Conservation (phyloP, 2,113 vertebrate genomes). For the Tauraco erythrolophus region DNA sequence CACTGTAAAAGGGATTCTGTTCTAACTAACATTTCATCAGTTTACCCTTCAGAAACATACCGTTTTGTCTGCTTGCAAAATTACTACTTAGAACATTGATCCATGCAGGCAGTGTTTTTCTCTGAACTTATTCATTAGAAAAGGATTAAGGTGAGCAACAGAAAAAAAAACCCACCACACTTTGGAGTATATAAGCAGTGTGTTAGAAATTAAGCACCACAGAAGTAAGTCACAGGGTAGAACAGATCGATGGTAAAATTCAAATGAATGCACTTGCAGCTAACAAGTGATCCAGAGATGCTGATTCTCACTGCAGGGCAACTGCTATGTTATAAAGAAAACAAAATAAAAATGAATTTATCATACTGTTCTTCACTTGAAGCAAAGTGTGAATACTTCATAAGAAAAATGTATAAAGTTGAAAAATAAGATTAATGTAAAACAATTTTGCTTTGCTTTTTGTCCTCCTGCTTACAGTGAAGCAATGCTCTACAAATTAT, state of each 20-base stretch:
- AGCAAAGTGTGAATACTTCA: constrained; percentile 37
- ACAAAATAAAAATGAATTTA: constrained; percentile 63
- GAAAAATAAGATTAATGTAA: constrained; percentile 27
- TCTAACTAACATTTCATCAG: neutral
- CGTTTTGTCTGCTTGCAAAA: constrained; percentile 47
- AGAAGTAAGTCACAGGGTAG: constrained; percentile 14
- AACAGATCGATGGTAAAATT: constrained; percentile 40
- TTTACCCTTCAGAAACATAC: constrained; percentile 34
- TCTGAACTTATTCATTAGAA: constrained; percentile 45
- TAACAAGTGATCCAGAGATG: constrained; percentile 22
- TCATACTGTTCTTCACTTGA: constrained; percentile 49
- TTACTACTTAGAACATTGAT: constrained; percentile 39
- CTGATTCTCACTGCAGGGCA: constrained; percentile 43
- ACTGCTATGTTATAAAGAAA: constrained; percentile 13
- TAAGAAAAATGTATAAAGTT: constrained; percentile 32
- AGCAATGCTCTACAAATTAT: neutral
- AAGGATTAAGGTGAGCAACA: constrained; percentile 37
- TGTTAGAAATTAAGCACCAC: constrained; percentile 48
- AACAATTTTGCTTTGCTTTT: neutral
- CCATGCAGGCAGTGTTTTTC: neutral
- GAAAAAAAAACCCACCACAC: neutral
- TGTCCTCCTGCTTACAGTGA: neutral
- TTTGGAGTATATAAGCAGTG: constrained; percentile 13
- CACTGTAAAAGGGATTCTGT: neutral
- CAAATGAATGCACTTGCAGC: neutral